Conservation (phyloP, 2,888 invertebrate genomes). For the Macrosiphum euphorbiae region DNA sequence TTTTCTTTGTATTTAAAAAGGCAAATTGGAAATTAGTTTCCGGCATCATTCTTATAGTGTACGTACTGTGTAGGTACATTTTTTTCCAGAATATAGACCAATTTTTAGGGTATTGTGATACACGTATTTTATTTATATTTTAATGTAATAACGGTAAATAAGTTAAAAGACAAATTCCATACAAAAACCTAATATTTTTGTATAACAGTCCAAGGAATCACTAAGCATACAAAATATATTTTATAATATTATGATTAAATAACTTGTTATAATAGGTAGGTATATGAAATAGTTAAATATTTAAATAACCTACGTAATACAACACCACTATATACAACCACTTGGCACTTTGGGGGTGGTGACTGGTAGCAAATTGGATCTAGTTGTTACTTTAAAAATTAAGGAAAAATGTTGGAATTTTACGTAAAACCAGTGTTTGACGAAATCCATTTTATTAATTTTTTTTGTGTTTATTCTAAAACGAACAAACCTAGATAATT, state of each 20-base stretch:
- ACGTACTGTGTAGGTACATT: neutral
- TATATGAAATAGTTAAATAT: neutral
- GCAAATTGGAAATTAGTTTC: neutral
- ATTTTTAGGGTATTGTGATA: neutral
- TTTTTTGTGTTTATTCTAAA: too few relatives aligned
- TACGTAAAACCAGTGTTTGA: too few relatives aligned
- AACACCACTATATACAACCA: too few relatives aligned
- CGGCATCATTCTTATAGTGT: neutral
- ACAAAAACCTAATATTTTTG: conserved; percentile 23
- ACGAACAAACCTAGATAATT: too few relatives aligned
- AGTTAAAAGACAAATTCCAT: conserved; percentile 33
- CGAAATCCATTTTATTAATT: too few relatives aligned
- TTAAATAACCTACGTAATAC: neutral
- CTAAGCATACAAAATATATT: neutral
- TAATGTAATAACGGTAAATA: conserved; percentile 36
- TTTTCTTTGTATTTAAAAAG: neutral
- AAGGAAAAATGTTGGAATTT: too few relatives aligned
- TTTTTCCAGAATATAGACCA: neutral
- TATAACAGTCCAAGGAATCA: conserved; percentile 1
- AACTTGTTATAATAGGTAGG: neutral
- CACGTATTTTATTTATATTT: neutral
- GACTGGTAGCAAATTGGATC: too few relatives aligned
- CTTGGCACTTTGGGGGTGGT: too few relatives aligned
- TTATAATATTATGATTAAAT: neutral
- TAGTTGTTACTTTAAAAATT: too few relatives aligned